Conservation (phyloP, 2,888 invertebrate genomes). For the Tinea trinotella region DNA sequence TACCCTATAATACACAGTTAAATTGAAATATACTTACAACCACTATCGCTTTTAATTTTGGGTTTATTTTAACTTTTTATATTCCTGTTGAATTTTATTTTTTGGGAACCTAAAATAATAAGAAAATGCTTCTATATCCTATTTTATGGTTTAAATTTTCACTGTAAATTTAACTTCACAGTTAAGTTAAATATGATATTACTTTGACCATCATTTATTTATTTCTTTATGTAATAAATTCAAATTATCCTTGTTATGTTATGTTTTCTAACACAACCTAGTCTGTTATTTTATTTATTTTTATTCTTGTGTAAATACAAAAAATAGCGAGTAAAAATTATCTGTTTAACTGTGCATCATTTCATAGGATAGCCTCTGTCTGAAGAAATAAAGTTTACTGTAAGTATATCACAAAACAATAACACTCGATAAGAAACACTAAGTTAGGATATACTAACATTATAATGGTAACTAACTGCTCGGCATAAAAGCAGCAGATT, state of each 20-base stretch:
- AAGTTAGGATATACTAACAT: conserved; percentile 64
- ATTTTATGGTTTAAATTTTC: not conserved
- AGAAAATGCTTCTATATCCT: not conserved
- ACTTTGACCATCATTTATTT: too few relatives aligned
- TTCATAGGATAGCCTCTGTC: conserved; percentile 80
- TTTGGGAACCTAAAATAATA: not conserved
- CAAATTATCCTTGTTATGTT: not conserved
- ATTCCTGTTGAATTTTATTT: not conserved
- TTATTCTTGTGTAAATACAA: conserved; percentile 66
- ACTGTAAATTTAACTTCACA: not conserved
- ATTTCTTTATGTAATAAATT: not conserved
- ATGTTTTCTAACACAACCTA: not conserved
- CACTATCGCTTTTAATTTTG: conserved; percentile 12
- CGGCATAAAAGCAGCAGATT: not conserved
- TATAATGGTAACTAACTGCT: conserved; percentile 31
- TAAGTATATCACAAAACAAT: conserved; percentile 72
- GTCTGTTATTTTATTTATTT: conserved; percentile 38
- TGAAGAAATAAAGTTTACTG: conserved; percentile 73
- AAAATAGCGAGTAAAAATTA: conserved; percentile 77
- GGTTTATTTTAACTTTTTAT: not conserved
- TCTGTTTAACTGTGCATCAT: conserved; percentile 84
- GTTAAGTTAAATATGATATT: not conserved
- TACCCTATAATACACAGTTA: conserved; percentile 9
- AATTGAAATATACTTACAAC: not conserved
- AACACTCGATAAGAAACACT: conserved; percentile 69